Evolutionary conservation across 2,888 invertebrate species (phyloP), one percentile per base, ranked within the genome.

Genomic region (Drosophila neoperkinsi): DNA sequence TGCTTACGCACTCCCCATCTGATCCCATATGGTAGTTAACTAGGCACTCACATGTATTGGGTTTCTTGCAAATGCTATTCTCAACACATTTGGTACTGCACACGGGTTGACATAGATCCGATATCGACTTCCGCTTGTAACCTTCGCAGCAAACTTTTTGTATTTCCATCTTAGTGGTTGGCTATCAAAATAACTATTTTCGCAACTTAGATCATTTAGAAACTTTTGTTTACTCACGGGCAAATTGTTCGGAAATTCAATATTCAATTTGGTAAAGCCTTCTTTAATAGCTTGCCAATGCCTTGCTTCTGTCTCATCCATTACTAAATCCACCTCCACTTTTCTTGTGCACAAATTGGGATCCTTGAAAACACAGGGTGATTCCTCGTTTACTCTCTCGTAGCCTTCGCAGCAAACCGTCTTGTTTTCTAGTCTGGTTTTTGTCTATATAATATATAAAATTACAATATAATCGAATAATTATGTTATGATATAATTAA

Each of bases 81-180:
- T 3, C 78, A 74, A 70, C 62, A 69, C 92, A 93, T 4, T 72
- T 46, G 16, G 89, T 64, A 1, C 59, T 33, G 33, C 88, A 88
- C 7, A 78, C 31, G 2, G 89, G 77, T 16, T 77, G 52, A 50
- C 89, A 89, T 4, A 63, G 21, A 5, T 75, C 57, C 11, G 46
- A 28, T 1, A 28, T n/a, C 0, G 28, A 4, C 11, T 36, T n/a
- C 52, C 25, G 57, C 1, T 13, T 33, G 31, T 76, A 81, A 16
- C 84, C 86, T 4, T 49, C 62, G 25, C 7, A 88, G 71, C 34
- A 71, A 25, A 46, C 72, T 59, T 3, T 51, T 16, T 28, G 30
- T 21, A 41, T 46, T 30, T 33, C 4, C 21, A 21, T 52, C 16
- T 1, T 52, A 6, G 21, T 33, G 21, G 16, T 21, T 21, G 21